phyloP scores from a whole-genome alignment of 1,140 invertebrate species.

The Drosophila ambigua region DNA sequence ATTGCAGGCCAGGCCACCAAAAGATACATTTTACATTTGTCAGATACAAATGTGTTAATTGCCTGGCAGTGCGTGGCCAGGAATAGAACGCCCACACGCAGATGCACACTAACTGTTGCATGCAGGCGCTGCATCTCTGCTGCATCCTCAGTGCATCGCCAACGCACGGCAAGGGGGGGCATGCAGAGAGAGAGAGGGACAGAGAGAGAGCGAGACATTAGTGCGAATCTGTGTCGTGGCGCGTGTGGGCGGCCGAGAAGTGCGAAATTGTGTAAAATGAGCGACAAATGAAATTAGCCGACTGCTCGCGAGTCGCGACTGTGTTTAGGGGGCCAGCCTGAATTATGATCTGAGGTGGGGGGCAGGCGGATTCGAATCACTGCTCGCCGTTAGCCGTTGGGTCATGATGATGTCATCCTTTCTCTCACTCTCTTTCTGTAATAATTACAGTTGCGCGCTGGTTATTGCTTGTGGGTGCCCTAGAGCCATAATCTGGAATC shows the following conservation, averaged over 20 bases:
- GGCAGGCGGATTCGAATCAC: slow-evolving; percentile 4
- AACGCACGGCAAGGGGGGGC: background rate
- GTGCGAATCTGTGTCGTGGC: slow-evolving; percentile 64
- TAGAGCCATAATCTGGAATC: slow-evolving; percentile 34
- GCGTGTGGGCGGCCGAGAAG: slow-evolving; percentile 71
- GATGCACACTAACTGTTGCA: slow-evolving; percentile 23
- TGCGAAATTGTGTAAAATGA: slow-evolving; percentile 72
- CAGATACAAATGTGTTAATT: slow-evolving; percentile 82
- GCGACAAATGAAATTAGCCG: slow-evolving; percentile 66
- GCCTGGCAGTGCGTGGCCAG: slow-evolving; percentile 71
- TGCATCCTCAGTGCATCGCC: background rate
- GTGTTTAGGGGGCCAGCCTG: too few relatives aligned
- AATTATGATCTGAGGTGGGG: slow-evolving; percentile 5
- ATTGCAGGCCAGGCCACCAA: slow-evolving; percentile 18
- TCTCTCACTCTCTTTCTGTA: slow-evolving; percentile 38
- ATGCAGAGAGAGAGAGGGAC: background rate
- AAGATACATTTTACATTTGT: slow-evolving; percentile 78
- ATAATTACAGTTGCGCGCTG: slow-evolving; percentile 69
- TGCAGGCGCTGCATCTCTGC: slow-evolving; percentile 11
- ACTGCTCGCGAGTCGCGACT: slow-evolving; percentile 10
- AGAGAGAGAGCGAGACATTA: slow-evolving; percentile 35
- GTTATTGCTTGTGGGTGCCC: slow-evolving; percentile 18
- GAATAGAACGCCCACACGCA: slow-evolving; percentile 78
- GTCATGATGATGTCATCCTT: slow-evolving; percentile 43
- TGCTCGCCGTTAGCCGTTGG: background rate